Conservation (phyloP, 2,113 vertebrate genomes). For the Phalacrocorax carbo region DNA sequence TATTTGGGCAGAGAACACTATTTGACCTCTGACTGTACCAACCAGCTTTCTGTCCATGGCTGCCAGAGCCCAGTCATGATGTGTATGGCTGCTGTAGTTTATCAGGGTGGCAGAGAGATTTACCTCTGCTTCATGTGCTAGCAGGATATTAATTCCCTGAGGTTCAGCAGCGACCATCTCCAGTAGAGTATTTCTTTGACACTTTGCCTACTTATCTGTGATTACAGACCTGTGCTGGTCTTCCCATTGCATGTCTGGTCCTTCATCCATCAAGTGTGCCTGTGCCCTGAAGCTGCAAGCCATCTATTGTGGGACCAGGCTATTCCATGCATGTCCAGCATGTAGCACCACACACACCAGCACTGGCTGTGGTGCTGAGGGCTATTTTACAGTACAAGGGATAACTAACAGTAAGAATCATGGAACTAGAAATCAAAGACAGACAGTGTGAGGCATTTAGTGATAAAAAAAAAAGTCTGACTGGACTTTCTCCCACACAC, state of each 20-base stretch:
- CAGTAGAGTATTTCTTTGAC: background rate
- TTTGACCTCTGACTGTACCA: background rate
- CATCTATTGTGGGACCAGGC: background rate
- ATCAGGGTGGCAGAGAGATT: conserved; percentile 5
- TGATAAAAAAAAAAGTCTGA: background rate
- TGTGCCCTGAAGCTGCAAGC: background rate
- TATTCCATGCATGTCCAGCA: background rate
- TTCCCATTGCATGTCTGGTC: background rate
- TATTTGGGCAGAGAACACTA: background rate
- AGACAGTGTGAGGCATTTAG: background rate
- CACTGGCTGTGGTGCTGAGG: background rate
- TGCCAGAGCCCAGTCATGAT: background rate
- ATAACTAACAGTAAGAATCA: background rate
- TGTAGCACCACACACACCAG: background rate
- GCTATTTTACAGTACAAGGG: background rate
- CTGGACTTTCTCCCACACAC: background rate
- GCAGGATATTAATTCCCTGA: background rate
- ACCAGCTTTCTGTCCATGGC: background rate
- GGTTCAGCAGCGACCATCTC: background rate
- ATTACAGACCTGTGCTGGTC: background rate
- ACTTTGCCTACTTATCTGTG: background rate
- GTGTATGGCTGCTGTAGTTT: background rate
- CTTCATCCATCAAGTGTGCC: background rate
- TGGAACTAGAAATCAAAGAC: background rate
- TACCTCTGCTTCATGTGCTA: background rate